These are phyloP conservation scores for Anomalospiza imberbis DNA, from an alignment of 2,797 vertebrate species.

Conservation along the genomic window DNA sequence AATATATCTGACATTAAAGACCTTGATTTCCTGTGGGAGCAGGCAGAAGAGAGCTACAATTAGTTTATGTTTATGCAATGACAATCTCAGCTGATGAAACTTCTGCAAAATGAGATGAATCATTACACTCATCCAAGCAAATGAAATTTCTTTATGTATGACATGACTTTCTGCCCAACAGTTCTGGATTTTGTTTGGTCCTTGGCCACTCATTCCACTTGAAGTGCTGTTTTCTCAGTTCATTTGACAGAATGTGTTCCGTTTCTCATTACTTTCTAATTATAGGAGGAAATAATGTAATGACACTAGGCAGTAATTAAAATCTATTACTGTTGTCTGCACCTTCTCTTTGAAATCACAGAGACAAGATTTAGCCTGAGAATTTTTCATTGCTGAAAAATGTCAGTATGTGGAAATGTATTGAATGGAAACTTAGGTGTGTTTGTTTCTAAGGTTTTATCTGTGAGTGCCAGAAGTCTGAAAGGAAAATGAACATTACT, in stretches of 20 bases:
- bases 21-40: background rate
- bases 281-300: constrained; percentile 44
- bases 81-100: background rate
- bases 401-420: background rate
- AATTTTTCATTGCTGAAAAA: background rate
- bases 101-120: background rate
- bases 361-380: background rate
- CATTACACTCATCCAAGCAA: background rate
- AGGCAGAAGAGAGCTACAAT: background rate
- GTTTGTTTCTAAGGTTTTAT: background rate
- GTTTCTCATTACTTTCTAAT: constrained; percentile 51
- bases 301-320: constrained; percentile 17
- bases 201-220: background rate
- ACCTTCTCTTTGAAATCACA: constrained; percentile 8
- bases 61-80: background rate
- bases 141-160: background rate
- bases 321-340: constrained; percentile 7
- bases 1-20: background rate
- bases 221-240: constrained; percentile 26
- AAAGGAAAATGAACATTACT: background rate
- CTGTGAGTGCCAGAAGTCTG: background rate
- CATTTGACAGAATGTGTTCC: constrained; percentile 33
- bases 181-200: background rate
- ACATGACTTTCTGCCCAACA: background rate
- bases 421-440: background rate